Evolutionary conservation across 2,113 vertebrate species (phyloP).

Genomic region (Plecotus auritus): DNA sequence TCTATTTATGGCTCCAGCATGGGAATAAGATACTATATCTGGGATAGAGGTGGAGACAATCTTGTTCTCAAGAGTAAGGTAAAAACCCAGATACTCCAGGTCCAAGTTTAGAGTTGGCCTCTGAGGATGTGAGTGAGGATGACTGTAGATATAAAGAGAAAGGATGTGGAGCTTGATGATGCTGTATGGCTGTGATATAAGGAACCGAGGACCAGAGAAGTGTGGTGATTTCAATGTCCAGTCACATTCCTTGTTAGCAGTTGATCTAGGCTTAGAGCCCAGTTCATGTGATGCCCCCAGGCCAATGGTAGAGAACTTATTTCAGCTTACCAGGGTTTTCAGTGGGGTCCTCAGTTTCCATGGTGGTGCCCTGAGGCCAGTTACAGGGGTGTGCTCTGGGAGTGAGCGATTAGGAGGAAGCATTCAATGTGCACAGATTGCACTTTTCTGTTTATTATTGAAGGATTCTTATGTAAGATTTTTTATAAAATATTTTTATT

Average conservation of each 20-base stretch:
- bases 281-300: too few species aligned
- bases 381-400: not conserved
- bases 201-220: not conserved
- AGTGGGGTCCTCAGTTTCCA: not conserved
- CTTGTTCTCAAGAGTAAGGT: not conserved
- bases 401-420: fast-evolving
- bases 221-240: not conserved
- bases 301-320: not conserved
- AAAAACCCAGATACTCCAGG: not conserved
- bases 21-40: not conserved
- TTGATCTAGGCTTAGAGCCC: not conserved
- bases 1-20: not conserved
- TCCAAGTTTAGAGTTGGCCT: not conserved
- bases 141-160: not conserved
- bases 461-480: not conserved
- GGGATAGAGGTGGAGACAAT: not conserved
- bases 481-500: too few species aligned
- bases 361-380: not conserved
- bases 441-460: not conserved
- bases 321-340: not conserved
- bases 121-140: not conserved
- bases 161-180: not conserved
- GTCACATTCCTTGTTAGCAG: not conserved
- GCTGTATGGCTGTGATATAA: not conserved
- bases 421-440: not conserved